These are phyloP conservation scores for Drosophila ficusphila DNA, from an alignment of 1,140 invertebrate species.

Conservation along the genomic window DNA sequence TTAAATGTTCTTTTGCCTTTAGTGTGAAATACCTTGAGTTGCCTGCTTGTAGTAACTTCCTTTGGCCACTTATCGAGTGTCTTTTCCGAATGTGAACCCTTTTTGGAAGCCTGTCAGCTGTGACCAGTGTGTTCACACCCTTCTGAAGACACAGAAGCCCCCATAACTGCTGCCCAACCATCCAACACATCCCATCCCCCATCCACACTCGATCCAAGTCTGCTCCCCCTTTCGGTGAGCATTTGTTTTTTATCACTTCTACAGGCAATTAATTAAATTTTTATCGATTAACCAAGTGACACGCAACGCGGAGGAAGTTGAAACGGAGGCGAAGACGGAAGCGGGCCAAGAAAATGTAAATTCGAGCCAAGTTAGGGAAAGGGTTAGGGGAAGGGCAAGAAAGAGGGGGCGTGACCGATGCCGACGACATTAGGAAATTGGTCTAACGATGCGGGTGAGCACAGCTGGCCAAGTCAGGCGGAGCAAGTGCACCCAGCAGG, in stretches of 20 bases:
- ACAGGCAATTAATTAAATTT: constrained; percentile 73
- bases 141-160: neutral
- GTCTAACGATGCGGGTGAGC: constrained; percentile 77
- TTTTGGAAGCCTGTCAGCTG: constrained; percentile 52
- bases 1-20: too few species aligned
- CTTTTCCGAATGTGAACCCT: neutral
- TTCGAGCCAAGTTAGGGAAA: constrained; percentile 17
- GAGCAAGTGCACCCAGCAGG: constrained; percentile 62
- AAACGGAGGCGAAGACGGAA: constrained; percentile 38
- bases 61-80: neutral
- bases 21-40: too few species aligned
- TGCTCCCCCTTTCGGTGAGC: neutral
- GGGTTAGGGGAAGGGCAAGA: neutral
- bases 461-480: constrained; percentile 42
- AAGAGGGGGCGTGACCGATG: constrained; percentile 52
- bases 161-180: neutral
- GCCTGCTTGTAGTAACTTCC: neutral
- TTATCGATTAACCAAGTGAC: constrained; percentile 73
- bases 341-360: constrained; percentile 48
- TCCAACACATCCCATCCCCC: too few species aligned
- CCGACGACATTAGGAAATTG: constrained; percentile 65
- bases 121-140: constrained; percentile 35
- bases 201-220: neutral
- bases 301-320: constrained; percentile 7
- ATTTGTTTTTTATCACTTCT: constrained; percentile 58